Percentiles rank a stretch among this genome's conserved stretches.
These are phyloP conservation scores for Bruchidius siliquastri DNA, from an alignment of 2,888 invertebrate species.

Conservation along the genomic window DNA sequence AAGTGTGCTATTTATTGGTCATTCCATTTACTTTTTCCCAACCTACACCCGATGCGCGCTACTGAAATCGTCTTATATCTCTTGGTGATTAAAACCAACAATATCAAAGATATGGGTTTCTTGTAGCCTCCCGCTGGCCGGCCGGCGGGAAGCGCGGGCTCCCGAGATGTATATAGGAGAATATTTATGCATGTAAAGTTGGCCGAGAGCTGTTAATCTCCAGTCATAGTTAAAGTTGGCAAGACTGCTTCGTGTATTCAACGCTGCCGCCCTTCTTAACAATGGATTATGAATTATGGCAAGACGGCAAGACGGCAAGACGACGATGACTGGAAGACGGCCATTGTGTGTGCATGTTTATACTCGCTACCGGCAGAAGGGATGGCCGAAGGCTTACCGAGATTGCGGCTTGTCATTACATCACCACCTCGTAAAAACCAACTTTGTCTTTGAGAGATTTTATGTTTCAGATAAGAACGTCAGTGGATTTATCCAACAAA, in stretches of 20 bases:
- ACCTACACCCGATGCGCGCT: background rate
- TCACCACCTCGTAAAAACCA: constrained; percentile 19
- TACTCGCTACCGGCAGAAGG: background rate
- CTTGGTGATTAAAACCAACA: background rate
- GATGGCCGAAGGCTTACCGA: constrained; percentile 20
- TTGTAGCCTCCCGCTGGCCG: background rate
- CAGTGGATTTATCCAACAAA: background rate
- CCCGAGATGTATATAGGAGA: constrained; percentile 37
- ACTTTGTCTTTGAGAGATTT: constrained; percentile 19
- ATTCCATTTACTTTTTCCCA: background rate
- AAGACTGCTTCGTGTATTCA: constrained; percentile 40
- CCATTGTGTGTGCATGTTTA: background rate
- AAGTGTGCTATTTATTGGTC: no score
- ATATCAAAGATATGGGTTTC: background rate
- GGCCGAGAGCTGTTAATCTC: constrained; percentile 44
- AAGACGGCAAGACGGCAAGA: constrained; percentile 28
- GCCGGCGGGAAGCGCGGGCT: constrained; percentile 19
- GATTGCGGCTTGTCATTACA: constrained; percentile 19
- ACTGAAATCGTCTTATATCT: background rate
- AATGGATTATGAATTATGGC: constrained; percentile 43
- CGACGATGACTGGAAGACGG: constrained; percentile 11
- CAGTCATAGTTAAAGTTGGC: constrained; percentile 42
- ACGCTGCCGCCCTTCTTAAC: constrained; percentile 31
- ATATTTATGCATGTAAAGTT: constrained; percentile 47
- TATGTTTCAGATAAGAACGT: background rate